Base-by-base conservation (phyloP, 2,797 vertebrate genomes). In the Babyrousa celebensis region DNA sequence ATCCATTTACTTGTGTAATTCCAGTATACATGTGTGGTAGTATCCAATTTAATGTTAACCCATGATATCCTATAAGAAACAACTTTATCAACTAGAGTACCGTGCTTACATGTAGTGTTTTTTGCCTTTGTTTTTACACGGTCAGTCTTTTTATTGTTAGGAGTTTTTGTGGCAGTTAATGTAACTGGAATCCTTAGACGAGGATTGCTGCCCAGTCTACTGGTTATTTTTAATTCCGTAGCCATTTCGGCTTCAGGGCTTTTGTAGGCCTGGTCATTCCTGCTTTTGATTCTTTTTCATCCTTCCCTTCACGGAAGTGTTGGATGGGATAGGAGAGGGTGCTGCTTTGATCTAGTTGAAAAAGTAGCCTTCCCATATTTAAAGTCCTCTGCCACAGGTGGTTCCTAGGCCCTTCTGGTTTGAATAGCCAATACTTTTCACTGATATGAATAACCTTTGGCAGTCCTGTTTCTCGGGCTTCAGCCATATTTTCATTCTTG, bases 401-500 rank as follows among this genome's bases (percentile, higher is more conserved):
- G 21, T 48, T 43, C 11, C 6, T 52, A 16, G 40, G 21, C 68
- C 27, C 27, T 29, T 63, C 40, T 56, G 58, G 43, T 56, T 67
- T 91, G 68, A 80, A 21, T 65, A 43, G 78, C 43, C 20, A 7
- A n/a, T 94, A 84, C 27, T 84, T 83, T 67, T 87, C 70, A 56
- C 32, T 84, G 70, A n/a, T 68, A 86, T 85, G 48, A 85, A 29
- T 78, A 58, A 43, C 32, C 21, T 29, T 17, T 32, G 40, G 8
- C 40, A 60, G 92, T 52, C 15, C 40, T 89, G 68, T 82, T 94
- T 78, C n/a, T 65, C 68, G 77, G 43, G 9, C 23, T 67, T 23
- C n/a, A 93, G 40, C 40, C 15, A 8, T 32, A 62, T 72, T 89
- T 72, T 23, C 14, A 72, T 97, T 87, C 88, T 89, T 94, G 56